Evolutionary conservation across 1,140 invertebrate genomes (phyloP).

Genomic region (Carposina sasakii): DNA sequence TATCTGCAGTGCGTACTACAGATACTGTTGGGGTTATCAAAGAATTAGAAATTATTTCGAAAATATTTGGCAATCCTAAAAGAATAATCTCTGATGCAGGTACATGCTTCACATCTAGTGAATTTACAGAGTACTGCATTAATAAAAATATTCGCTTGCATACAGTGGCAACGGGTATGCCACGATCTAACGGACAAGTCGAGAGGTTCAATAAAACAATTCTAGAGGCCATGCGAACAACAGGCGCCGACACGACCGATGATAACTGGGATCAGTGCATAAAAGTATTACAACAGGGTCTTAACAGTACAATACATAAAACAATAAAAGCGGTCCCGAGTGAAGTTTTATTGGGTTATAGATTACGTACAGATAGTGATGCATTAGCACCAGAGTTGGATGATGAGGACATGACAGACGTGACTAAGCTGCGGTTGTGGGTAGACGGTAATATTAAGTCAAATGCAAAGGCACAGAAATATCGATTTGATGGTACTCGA

Average conservation of each 20-base stretch:
- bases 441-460: background rate
- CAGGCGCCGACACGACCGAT: background rate
- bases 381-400: background rate
- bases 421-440: background rate
- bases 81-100: background rate
- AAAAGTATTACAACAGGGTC: background rate
- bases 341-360: conserved; percentile 27
- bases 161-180: background rate
- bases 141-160: background rate
- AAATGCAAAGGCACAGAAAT: background rate
- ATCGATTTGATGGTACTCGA: background rate
- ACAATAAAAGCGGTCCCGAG: background rate
- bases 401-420: background rate
- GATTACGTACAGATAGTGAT: background rate
- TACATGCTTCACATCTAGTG: background rate
- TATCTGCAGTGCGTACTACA: background rate
- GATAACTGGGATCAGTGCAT: background rate
- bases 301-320: background rate
- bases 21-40: background rate
- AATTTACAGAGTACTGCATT: background rate
- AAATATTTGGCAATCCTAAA: background rate
- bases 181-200: background rate
- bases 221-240: background rate
- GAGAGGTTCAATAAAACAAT: background rate
- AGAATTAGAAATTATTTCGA: background rate